Evolutionary conservation across 2,888 invertebrate genomes (phyloP), one percentile per base, ranked within the genome.

Genomic region (Leptinotarsa haldemani): DNA sequence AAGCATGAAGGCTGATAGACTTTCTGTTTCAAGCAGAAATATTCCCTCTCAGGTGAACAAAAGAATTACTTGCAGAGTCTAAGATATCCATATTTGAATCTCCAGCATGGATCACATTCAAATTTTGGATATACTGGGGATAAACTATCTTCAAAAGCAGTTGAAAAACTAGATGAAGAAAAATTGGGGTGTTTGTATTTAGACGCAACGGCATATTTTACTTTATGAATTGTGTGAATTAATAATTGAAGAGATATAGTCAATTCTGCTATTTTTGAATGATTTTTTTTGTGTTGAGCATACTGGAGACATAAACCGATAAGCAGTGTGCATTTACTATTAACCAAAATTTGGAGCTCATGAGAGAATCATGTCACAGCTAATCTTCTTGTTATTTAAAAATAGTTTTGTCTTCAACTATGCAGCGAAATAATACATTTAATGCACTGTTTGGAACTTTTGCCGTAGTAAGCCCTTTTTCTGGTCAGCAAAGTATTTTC

Each of bases 21-120:
- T 16, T 16, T 16, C 16, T 13, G 48, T 40, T 30, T 64, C 16
- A 22, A 20, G 2, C 40, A 4, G 7, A 40, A 64, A 40, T 40
- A 16, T 15, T 30, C 64, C 16, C 15, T 46, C 18, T 40, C 40
- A 64, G 16, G 2, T 46, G 7, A 16, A 64, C 18, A 64, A 20
- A 65, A n/a, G 48, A 7, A 20, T 7, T 7, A 47, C 16, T 47
- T 15, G 22, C 15, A 9, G 12, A 22, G 18, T 65, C 22, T 3
- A 47, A 46, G 7, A 47, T 5, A 46, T 65, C 22, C 3, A 65
- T 65, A 16, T 65, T 65, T 12, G 47, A 47, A 65, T 65, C 65
- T 4, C 48, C 65, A 15, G 47, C 18, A 22, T 47, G 48, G n/a
- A 65, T 65, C 18, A 47, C 9, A 12, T n/a, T 65, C 22, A 16